Evolutionary conservation across 2,888 invertebrate species (phyloP), one percentile per base, ranked within the genome.

Genomic region (Erebia epiphron): DNA sequence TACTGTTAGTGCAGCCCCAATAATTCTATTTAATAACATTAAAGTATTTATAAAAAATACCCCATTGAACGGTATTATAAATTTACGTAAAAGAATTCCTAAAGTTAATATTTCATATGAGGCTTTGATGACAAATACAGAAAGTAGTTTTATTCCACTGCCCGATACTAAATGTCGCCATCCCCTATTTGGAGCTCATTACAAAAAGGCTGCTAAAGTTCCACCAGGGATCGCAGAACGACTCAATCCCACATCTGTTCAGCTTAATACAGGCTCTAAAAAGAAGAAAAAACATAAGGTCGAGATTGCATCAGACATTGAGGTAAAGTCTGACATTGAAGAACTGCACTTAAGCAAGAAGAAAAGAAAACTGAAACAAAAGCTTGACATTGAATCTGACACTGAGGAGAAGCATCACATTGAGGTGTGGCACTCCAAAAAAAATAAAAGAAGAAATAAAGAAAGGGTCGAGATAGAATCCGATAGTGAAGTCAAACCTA

Each of bases 81-180:
- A 79, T 72, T 79, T 90, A 68, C 83, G 79, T 16, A 88, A 86
- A 77, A 82, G 87, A 75, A 84, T 91, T 72, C 91, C 90, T 10
- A 90, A 89, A 77, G 77, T 81, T 35, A 86, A 86, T 75, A 78
- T 83, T 50, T 78, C 77, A 18, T 83, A 87, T 63, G 83, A 86
- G 70, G 81, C 80, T 68, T 70, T 77, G 16, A 80, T 83, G 63
- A 73, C 78, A 0, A 83, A 82, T 68, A 82, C 85, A 79, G 85
- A 85, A 71, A 81, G 78, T 1, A 83, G 82, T 75, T 87, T 86
- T 70, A 88, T 89, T 74, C 87, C 89, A 14, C 75, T 91, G 56
- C 91, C 91, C 1, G 87, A 88, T 52, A 91, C 89, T 10, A 91
- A 91, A 78, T 84, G 83, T 71, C 84, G 91, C 0, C 92, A 92